These are phyloP conservation scores for Lacerta viridis DNA, from an alignment of 2,797 vertebrate species.

Conservation along the genomic window DNA sequence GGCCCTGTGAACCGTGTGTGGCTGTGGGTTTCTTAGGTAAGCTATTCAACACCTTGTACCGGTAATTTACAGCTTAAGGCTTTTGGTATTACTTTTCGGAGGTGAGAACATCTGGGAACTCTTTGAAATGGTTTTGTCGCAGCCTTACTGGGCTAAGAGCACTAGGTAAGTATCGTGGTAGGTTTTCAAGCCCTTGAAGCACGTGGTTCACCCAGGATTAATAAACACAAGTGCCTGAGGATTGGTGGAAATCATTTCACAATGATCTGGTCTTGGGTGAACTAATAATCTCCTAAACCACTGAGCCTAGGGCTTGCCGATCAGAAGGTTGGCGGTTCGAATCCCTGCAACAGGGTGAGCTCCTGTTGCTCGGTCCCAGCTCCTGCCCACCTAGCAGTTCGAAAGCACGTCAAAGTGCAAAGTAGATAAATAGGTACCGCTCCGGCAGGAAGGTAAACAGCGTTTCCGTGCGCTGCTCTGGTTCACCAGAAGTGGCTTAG, in stretches of 20 bases:
- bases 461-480: too few species aligned
- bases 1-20: not conserved
- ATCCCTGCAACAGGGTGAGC: too few species aligned
- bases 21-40: slow-evolving; percentile 30
- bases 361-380: too few species aligned
- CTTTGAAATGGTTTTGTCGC: not conserved
- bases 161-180: not conserved
- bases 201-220: not conserved
- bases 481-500: too few species aligned
- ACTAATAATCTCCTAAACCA: not conserved
- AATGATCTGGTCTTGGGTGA: not conserved
- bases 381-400: too few species aligned
- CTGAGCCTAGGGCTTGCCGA: too few species aligned
- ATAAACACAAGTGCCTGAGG: not conserved
- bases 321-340: too few species aligned
- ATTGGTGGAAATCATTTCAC: not conserved
- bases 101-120: not conserved
- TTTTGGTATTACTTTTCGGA: not conserved
- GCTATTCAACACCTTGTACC: slow-evolving; percentile 21
- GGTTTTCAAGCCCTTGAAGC: not conserved
- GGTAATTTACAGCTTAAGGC: slow-evolving; percentile 5
- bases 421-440: too few species aligned
- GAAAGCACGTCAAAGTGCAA: too few species aligned
- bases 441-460: too few species aligned
- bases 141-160: not conserved